These are phyloP conservation scores for Rallus limicola DNA, from an alignment of 2,113 vertebrate genomes.

Conservation along the genomic window DNA sequence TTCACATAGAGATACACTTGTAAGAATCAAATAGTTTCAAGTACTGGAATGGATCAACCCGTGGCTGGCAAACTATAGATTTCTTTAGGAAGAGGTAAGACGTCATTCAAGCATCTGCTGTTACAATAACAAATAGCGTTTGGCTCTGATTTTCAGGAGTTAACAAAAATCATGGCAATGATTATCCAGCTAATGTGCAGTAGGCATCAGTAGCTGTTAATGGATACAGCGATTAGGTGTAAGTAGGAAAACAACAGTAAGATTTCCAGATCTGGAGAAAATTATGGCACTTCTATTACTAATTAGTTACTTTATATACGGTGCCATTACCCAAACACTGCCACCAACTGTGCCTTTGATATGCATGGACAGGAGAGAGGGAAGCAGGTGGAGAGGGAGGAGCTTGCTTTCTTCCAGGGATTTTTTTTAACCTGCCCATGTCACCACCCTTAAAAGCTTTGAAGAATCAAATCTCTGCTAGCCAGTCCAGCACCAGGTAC, in stretches of 20 bases:
- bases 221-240: conserved; percentile 35
- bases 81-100: conserved; percentile 1
- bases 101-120: neutral
- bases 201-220: conserved; percentile 73
- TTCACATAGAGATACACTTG: neutral
- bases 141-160: conserved; percentile 47
- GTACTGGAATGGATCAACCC: neutral
- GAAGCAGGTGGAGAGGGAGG: conserved; percentile 8
- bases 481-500: neutral
- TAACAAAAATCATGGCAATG: conserved; percentile 70
- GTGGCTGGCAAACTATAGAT: neutral
- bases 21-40: neutral
- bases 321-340: conserved; percentile 87
- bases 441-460: conserved; percentile 52
- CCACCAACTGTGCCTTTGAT: conserved; percentile 93
- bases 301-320: conserved; percentile 89
- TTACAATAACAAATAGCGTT: conserved; percentile 29
- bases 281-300: conserved; percentile 79
- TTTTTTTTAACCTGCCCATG: conserved; percentile 67
- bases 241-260: conserved; percentile 52
- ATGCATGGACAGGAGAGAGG: conserved; percentile 77
- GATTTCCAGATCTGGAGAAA: conserved; percentile 69
- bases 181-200: conserved; percentile 55
- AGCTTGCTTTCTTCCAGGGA: conserved; percentile 64
- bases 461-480: conserved; percentile 1